Evolutionary conservation across 2,113 vertebrate species (phyloP).

Genomic region (Scortum barcoo): DNA sequence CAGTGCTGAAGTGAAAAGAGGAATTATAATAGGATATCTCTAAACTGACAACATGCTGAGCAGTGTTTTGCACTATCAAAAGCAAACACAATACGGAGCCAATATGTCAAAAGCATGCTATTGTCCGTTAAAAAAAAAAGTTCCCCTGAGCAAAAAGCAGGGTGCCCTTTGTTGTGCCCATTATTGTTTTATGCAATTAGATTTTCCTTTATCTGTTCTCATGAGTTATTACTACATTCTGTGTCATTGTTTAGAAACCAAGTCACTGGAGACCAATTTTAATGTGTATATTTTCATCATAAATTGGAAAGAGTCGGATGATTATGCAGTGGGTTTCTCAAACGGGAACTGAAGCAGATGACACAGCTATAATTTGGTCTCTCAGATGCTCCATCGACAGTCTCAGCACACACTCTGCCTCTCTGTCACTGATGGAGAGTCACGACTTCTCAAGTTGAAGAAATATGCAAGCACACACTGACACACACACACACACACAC

Average conservation of each 20-base stretch:
- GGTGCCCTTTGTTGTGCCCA: neutral
- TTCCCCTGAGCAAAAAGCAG: neutral
- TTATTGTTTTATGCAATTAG: slow-evolving; percentile 12
- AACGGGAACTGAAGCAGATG: slow-evolving; percentile 78
- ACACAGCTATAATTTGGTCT: slow-evolving; percentile 82
- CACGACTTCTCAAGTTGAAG: slow-evolving; percentile 78
- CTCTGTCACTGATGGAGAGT: slow-evolving; percentile 79
- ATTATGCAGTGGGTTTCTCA: slow-evolving; percentile 74
- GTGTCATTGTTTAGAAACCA: slow-evolving; percentile 52
- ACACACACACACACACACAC: slow-evolving; percentile 20
- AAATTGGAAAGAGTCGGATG: slow-evolving; percentile 64
- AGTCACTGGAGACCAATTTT: slow-evolving; percentile 55
- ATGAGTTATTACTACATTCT: slow-evolving; percentile 30
- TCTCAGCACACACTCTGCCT: slow-evolving; percentile 76
- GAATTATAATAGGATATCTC: neutral
- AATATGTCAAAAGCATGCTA: neutral
- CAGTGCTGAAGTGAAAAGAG: neutral
- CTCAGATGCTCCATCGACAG: slow-evolving; percentile 80
- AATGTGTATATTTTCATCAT: slow-evolving; percentile 68
- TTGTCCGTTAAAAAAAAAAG: neutral
- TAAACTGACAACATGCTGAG: slow-evolving; percentile 11
- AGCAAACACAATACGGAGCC: neutral
- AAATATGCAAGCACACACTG: slow-evolving; percentile 68
- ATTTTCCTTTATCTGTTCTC: slow-evolving; percentile 29
- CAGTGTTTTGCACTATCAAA: slow-evolving; percentile 1